Conservation (phyloP, 1,140 invertebrate species). For the Ridgeia piscesae region DNA sequence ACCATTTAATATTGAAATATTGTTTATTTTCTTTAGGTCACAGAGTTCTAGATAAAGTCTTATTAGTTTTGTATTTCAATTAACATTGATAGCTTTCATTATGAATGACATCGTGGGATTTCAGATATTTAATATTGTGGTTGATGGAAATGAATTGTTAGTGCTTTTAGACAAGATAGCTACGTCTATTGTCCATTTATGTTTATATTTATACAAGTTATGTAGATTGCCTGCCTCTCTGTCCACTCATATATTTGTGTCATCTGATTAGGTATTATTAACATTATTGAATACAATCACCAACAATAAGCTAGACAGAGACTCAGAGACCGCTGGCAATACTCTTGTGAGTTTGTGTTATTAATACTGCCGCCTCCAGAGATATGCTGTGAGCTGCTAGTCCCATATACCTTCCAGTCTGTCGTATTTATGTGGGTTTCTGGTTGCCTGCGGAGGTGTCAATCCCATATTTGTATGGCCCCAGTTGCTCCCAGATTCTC, state of each 20-base stretch:
- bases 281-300: background rate
- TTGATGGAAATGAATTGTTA: no score
- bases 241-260: background rate
- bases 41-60: no score
- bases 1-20: no score
- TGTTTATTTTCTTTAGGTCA: no score
- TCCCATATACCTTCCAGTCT: background rate
- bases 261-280: background rate
- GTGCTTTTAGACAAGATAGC: no score
- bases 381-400: background rate
- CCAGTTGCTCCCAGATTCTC: background rate
- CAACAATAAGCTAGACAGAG: background rate
- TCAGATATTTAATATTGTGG: background rate
- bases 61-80: no score
- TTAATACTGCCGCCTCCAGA: background rate
- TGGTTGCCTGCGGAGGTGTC: background rate
- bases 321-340: background rate
- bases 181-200: background rate
- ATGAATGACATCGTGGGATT: background rate
- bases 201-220: background rate
- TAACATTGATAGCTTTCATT: no score
- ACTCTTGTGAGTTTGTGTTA: background rate
- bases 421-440: background rate
- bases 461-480: background rate
- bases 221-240: background rate